These are phyloP conservation scores for Ypsolopha sequella DNA, from an alignment of 2,888 invertebrate genomes.

Conservation along the genomic window DNA sequence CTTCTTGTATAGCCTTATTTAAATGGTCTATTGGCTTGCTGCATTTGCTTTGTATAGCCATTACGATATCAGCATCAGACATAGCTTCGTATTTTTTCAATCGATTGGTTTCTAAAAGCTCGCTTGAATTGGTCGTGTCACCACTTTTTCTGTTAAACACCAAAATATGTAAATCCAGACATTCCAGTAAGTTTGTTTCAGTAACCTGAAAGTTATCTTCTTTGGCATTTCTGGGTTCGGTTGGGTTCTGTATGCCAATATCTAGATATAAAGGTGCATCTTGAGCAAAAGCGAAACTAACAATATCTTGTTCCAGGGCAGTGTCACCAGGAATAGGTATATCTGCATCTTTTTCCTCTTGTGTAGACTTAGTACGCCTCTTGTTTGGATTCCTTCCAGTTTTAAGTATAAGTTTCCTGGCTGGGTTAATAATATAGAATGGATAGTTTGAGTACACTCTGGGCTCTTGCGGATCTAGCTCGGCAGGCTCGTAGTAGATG, in stretches of 20 bases:
- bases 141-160: slow-evolving; percentile 16
- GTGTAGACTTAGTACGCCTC: neutral
- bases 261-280: neutral
- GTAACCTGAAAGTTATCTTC: slow-evolving; percentile 14
- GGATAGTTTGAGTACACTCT: neutral
- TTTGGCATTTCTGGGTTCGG: slow-evolving; percentile 12
- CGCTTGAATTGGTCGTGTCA: slow-evolving; percentile 8
- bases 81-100: slow-evolving; percentile 12
- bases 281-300: neutral
- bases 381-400: neutral
- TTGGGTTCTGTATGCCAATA: slow-evolving; percentile 1
- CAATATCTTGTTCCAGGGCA: neutral
- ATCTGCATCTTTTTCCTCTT: neutral
- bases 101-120: slow-evolving; percentile 9
- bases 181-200: slow-evolving; percentile 13
- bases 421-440: neutral
- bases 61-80: slow-evolving; percentile 15
- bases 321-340: too few relatives aligned
- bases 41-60: slow-evolving; percentile 20
- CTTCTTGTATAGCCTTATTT: slow-evolving; percentile 18
- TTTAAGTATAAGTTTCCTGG: neutral
- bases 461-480: neutral
- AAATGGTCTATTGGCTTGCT: slow-evolving; percentile 14
- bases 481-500: neutral
- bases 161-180: slow-evolving; percentile 21